Conservation (phyloP, 1,140 invertebrate genomes). For the Aporrectodea caliginosa region DNA sequence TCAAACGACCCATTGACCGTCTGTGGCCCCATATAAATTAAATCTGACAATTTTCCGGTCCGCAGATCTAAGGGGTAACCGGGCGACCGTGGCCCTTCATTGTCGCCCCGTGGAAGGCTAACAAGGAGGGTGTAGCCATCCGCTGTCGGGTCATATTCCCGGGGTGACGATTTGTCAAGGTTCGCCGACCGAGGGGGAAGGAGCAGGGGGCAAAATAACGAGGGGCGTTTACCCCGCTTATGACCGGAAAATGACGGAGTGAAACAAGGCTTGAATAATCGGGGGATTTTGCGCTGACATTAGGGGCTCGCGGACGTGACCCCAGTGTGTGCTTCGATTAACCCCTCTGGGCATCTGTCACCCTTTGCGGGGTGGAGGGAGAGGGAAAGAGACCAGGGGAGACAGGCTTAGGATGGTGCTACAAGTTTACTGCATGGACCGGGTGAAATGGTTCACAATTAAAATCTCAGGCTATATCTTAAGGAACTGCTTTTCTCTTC, state of each 20-base stretch:
- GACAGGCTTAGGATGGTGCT: too few relatives aligned
- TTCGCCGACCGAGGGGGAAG: background rate
- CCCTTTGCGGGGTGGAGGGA: background rate
- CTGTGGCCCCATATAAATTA: background rate
- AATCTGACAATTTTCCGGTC: background rate
- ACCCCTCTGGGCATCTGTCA: background rate
- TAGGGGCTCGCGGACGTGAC: background rate
- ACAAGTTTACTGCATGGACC: background rate
- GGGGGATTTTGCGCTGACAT: background rate
- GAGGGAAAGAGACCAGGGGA: too few relatives aligned
- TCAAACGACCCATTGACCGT: background rate
- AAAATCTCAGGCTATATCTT: background rate
- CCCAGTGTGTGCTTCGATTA: background rate
- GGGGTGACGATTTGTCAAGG: background rate
- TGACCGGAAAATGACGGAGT: background rate
- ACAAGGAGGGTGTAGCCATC: background rate
- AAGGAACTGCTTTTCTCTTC: background rate
- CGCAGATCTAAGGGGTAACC: background rate
- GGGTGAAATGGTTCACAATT: background rate
- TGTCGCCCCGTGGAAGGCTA: background rate
- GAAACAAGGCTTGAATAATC: background rate
- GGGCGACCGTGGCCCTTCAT: background rate
- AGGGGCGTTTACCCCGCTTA: too few relatives aligned
- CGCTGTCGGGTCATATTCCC: background rate
- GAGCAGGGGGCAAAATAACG: background rate